Conservation (phyloP, 2,888 invertebrate genomes). For the Steromphala cineraria region DNA sequence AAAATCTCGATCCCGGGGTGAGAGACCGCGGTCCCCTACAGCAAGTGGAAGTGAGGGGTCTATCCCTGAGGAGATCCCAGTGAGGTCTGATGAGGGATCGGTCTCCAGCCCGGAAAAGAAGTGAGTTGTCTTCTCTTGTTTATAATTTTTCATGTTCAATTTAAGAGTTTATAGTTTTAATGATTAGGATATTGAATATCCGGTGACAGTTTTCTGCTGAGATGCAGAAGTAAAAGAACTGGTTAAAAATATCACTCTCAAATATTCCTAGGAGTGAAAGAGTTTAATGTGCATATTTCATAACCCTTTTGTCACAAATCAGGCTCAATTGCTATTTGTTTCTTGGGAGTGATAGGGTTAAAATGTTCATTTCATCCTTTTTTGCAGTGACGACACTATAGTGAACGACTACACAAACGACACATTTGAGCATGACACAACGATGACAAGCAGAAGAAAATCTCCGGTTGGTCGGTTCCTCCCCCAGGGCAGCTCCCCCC, state of each 20-base stretch:
- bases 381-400: constrained; percentile 58
- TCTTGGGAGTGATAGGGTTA: too few relatives aligned
- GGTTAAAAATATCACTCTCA: too few relatives aligned
- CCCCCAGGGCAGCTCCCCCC: constrained; percentile 40
- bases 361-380: background rate
- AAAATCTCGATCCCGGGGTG: constrained; percentile 1
- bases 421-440: constrained; percentile 59
- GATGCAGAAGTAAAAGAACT: too few relatives aligned
- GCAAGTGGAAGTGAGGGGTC: constrained; percentile 63
- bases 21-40: constrained; percentile 23
- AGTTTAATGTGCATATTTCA: too few relatives aligned
- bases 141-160: too few relatives aligned
- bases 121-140: background rate
- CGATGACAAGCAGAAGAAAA: constrained; percentile 42
- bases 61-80: constrained; percentile 60
- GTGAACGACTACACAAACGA: constrained; percentile 45
- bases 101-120: constrained; percentile 21
- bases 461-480: constrained; percentile 43
- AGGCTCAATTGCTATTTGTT: too few relatives aligned
- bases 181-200: too few relatives aligned
- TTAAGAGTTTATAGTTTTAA: too few relatives aligned
- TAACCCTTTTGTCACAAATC: too few relatives aligned
- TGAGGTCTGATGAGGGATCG: constrained; percentile 5
- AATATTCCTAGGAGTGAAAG: too few relatives aligned
- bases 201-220: too few relatives aligned